Evolutionary conservation across 2,797 vertebrate species (phyloP).

Genomic region (Gymnothorax reevesii): DNA sequence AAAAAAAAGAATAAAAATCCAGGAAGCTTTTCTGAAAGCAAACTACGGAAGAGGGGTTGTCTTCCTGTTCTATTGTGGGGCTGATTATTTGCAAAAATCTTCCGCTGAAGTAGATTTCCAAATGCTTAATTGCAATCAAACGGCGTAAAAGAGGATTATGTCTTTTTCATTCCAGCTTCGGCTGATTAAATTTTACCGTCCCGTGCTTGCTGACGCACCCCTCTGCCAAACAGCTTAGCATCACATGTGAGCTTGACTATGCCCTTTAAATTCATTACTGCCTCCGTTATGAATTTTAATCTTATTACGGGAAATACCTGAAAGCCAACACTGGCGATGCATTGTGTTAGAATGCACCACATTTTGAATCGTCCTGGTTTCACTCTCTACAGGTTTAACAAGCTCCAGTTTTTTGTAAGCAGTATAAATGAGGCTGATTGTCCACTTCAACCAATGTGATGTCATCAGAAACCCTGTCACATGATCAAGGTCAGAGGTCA

Average conservation of each 20-base stretch:
- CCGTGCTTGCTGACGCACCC: background rate
- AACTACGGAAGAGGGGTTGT: background rate
- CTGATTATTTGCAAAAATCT: slow-evolving; percentile 24
- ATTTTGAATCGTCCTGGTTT: background rate
- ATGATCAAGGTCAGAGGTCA: background rate
- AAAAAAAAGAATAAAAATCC: background rate
- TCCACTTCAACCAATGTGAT: background rate
- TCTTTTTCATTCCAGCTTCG: slow-evolving; percentile 5
- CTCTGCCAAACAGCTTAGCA: slow-evolving; percentile 23
- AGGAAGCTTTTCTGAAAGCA: background rate
- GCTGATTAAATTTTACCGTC: slow-evolving; percentile 17
- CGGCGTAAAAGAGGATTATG: slow-evolving; percentile 25
- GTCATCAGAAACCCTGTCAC: background rate
- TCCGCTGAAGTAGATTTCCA: slow-evolving; percentile 14
- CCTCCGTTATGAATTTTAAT: slow-evolving; percentile 16
- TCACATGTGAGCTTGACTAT: background rate
- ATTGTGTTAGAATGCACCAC: background rate
- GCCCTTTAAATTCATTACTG: slow-evolving; percentile 18
- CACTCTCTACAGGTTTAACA: background rate
- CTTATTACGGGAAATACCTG: slow-evolving; percentile 16
- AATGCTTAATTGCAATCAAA: slow-evolving; percentile 29
- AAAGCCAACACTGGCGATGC: slow-evolving; percentile 1
- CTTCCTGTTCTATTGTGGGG: background rate
- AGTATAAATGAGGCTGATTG: background rate
- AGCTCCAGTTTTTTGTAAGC: background rate